Percentiles rank a stretch among this genome's conserved stretches.
phyloP scores from a whole-genome alignment of 2,113 vertebrate genomes.

The Trematomus loennbergii region DNA sequence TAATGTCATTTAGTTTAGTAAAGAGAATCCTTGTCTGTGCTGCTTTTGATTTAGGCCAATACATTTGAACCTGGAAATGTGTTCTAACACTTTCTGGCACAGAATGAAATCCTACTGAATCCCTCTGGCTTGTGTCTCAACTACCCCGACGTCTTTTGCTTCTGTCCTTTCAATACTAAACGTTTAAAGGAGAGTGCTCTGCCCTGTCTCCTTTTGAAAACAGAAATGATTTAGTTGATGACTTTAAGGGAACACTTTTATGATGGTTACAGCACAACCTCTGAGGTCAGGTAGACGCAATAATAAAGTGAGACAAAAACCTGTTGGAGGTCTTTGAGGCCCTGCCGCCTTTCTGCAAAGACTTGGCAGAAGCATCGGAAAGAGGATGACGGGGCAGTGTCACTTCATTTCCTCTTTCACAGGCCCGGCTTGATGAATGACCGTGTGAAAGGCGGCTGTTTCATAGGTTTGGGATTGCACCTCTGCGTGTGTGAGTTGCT shows the following conservation, averaged over 20 bases:
- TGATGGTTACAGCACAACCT: slow-evolving; percentile 8
- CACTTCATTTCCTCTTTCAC: slow-evolving; percentile 70
- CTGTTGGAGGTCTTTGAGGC: slow-evolving; percentile 47
- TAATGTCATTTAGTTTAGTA: neutral
- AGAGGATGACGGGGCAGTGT: slow-evolving; percentile 63
- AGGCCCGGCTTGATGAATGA: slow-evolving; percentile 64
- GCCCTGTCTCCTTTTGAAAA: neutral
- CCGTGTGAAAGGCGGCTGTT: slow-evolving; percentile 57
- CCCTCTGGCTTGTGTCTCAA: neutral
- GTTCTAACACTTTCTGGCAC: neutral
- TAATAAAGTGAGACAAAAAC: slow-evolving; percentile 52
- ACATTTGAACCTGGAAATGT: neutral
- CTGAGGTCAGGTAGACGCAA: slow-evolving; percentile 32
- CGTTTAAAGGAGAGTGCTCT: slow-evolving; percentile 4
- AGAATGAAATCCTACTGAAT: neutral
- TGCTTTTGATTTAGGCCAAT: neutral
- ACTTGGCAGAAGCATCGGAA: slow-evolving; percentile 71
- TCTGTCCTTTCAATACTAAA: neutral
- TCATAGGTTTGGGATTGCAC: slow-evolving; percentile 26
- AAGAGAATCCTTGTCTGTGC: neutral
- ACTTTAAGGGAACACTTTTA: slow-evolving; percentile 7
- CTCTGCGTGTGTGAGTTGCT: slow-evolving; percentile 19
- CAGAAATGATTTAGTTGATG: neutral
- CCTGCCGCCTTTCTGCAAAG: slow-evolving; percentile 34
- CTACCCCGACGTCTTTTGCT: neutral